Conservation (phyloP, 2,797 vertebrate genomes). For the Danio jaintianensis region DNA sequence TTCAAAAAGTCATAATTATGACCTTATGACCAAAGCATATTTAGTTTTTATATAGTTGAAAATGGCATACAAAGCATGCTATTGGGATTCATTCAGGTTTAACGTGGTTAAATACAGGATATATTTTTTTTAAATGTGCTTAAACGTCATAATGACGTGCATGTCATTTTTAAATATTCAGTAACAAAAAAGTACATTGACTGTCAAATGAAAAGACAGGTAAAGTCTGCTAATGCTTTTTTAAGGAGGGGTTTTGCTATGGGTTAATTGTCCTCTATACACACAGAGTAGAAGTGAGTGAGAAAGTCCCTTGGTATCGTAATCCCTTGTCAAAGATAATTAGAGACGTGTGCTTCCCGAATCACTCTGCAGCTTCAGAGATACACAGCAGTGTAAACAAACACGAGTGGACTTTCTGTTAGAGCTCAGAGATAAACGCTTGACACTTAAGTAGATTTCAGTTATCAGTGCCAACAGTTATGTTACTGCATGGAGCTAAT, state of each 20-base stretch:
- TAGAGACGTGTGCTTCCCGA: conserved; percentile 27
- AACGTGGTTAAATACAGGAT: background rate
- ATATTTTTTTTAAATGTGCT: background rate
- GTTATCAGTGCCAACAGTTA: background rate
- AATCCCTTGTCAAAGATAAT: conserved; percentile 62
- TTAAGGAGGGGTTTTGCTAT: background rate
- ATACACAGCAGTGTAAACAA: background rate
- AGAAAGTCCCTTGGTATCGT: conserved; percentile 20
- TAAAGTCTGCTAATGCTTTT: background rate
- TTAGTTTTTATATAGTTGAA: background rate
- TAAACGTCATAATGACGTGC: too few species aligned
- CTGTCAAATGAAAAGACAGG: background rate
- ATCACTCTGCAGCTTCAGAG: conserved; percentile 20
- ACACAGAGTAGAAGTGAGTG: background rate
- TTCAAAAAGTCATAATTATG: background rate
- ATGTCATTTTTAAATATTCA: background rate
- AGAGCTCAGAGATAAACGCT: conserved; percentile 10
- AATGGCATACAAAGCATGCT: background rate
- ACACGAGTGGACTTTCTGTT: background rate
- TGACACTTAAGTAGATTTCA: background rate
- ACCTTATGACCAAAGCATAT: too few species aligned
- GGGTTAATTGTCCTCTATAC: background rate
- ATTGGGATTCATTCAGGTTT: background rate
- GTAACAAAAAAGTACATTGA: too few species aligned
- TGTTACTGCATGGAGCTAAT: background rate